Evolutionary conservation across 1,140 invertebrate species (phyloP), one percentile per base, ranked within the genome.

Genomic region (Drosophila subobscura): DNA sequence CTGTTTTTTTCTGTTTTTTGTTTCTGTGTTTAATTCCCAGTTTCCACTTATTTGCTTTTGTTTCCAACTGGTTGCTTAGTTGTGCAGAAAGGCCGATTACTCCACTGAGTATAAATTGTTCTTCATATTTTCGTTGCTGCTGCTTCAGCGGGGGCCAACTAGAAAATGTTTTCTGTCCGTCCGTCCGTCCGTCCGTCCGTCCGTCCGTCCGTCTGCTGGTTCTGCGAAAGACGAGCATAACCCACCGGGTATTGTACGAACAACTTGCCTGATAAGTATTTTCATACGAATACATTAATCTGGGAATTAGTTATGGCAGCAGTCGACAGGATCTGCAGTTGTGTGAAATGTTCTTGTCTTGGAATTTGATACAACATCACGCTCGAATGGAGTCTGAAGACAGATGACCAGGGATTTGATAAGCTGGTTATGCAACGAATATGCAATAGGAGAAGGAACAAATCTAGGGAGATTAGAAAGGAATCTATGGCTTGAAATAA

Each of bases 11-110:
- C 50, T 16, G 12, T 25, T 44, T 47, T 46, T 52, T 29, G 33
- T 56, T 46, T 54, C 37, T 25, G 8, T 58, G 50, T 72, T 79
- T 51, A 45, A 54, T 70, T 53, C 58, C 8, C 49, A 41, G 57
- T 65, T 33, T 47, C 6, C 46, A 44, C 46, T 10, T 22, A 29
- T 47, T 47, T 55, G 61, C 41, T 54, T 66, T 53, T 76, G 60
- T 68, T 79, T 55, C 47, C 51, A 59, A 40, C 55, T 60, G 68
- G 53, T 59, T 85, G 81, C 73, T 86, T 80, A 86, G 77, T 80
- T 85, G 80, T 68, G 81, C 81, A 86, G 80, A 85, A 85, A 73
- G 77, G 42, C 77, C 68, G 77, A 86, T 81, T 74, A 57, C 56
- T 76, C 64, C 60, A 52, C 60, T 59, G 51, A 59, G 58, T 46